These are phyloP conservation scores for Oxyruncus cristatus DNA, from an alignment of 2,113 vertebrate species.

Conservation along the genomic window DNA sequence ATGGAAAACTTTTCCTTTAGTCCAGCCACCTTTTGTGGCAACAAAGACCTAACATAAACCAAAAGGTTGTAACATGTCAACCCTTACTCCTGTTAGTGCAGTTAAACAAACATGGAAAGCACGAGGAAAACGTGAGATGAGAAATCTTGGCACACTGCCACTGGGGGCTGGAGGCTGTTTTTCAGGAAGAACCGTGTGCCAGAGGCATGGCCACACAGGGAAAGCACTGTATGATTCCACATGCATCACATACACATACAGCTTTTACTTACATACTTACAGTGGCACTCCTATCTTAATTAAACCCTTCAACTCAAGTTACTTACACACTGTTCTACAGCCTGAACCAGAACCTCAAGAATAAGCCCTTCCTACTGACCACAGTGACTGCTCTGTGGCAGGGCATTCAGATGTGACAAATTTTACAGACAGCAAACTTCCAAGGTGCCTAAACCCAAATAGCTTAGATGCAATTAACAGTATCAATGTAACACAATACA, in stretches of 20 bases:
- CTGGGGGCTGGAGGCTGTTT: not conserved
- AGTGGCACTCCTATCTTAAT: no score
- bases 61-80: not conserved
- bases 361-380: not conserved
- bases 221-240: not conserved
- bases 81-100: not conserved
- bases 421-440: not conserved
- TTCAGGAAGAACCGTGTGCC: not conserved
- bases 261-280: no score
- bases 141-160: not conserved
- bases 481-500: not conserved
- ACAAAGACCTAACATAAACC: not conserved
- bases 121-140: not conserved
- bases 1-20: not conserved
- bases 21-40: not conserved
- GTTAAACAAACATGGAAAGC: not conserved
- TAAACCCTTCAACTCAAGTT: not conserved
- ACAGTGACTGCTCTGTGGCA: not conserved
- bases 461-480: not conserved
- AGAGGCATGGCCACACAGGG: not conserved
- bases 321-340: not conserved
- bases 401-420: not conserved
- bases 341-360: not conserved
- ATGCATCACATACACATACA: not conserved
- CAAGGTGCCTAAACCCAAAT: not conserved